Base-by-base conservation (phyloP, 2,797 vertebrate genomes). In the Pseudopleuronectes americanus region DNA sequence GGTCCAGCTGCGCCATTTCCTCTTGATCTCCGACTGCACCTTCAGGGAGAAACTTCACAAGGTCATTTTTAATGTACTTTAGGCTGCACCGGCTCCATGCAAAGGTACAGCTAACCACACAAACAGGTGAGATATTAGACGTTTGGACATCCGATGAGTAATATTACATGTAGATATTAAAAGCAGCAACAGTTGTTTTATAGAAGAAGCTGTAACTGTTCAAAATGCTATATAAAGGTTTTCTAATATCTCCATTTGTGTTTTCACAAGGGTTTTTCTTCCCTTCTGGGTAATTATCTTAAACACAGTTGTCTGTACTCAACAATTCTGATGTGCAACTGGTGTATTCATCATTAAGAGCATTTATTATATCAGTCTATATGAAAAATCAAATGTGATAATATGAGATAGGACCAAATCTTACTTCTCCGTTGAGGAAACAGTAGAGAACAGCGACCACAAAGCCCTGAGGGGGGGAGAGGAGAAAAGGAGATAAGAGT, bases 1-100 rank as follows among this genome's bases (percentile, higher is more conserved):
- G 89, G 97, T 99, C 97, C 97, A 99, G 95, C 97, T 99, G 93
- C 97, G 94, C 97, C 97, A 99, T 94, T 99, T 99, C 89, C 97
- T 96, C 95, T 98, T 99, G 95, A 99, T 98, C 95, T 99, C 97
- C 63, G 97, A 98, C 93, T 99, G 97, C 88, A 99, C 97, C 97
- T 99, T 96, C 91, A 94, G 95, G 96, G 94, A 96, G 93, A 96
- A 96, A 96, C 94, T 93, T 93, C 90, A 95, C 95, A 94, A 90
- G 63, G 94, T 97, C 95, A 96, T 95, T 96, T 95, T 94, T 90
- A 92, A 94, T 94, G 93, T 94, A 95, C 93, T 92, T 91, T 86
- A 84, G 90, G 92, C 92, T 81, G 93, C 81, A 85, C 52, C 72
- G 85, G 92, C 88, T 87, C 79, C 80, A 76, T 0, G 67, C 84